phyloP scores from a whole-genome alignment of 30 jellyfish, hydroid and myxozoan genomes.

The Hydractinia echinata region DNA sequence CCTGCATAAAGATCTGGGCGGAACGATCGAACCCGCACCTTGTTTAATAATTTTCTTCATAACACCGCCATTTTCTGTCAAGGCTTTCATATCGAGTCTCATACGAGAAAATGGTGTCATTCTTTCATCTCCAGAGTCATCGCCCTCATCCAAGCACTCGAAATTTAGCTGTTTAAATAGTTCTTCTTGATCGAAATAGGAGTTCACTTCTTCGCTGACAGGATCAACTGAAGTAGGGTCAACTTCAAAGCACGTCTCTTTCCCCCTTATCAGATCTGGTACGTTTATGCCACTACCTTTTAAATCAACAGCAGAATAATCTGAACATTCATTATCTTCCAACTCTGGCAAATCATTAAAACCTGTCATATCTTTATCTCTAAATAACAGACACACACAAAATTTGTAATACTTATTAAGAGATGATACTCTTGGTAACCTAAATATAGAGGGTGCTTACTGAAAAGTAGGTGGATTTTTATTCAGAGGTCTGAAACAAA shows the following conservation, averaged over 20 bases:
- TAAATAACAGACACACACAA: no score
- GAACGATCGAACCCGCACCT: slow-evolving; percentile 65
- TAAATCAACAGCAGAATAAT: slow-evolving; percentile 1
- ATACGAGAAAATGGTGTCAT: slow-evolving; percentile 72
- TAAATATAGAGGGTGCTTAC: no score
- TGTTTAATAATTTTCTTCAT: slow-evolving; percentile 41
- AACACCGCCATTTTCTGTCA: slow-evolving; percentile 60
- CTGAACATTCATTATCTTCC: slow-evolving; percentile 3
- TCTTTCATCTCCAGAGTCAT: neutral
- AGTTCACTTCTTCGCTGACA: neutral
- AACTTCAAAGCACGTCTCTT: slow-evolving; percentile 51
- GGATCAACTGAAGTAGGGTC: slow-evolving; percentile 35
- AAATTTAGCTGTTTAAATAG: slow-evolving; percentile 46
- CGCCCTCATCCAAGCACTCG: slow-evolving; percentile 47
- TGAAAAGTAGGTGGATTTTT: no score
- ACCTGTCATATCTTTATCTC: neutral
- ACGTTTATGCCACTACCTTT: slow-evolving; percentile 56
- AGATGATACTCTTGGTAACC: no score
- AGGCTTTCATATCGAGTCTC: slow-evolving; percentile 54
- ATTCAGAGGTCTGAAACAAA: no score
- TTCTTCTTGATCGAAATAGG: slow-evolving; percentile 59
- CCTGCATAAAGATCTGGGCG: slow-evolving; percentile 46
- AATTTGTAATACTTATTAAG: no score
- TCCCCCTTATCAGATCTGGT: slow-evolving; percentile 24
- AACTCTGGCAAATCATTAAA: slow-evolving; percentile 8